phyloP scores from a whole-genome alignment of 2,888 invertebrate species.

The Xestoiulus laeticollis region DNA sequence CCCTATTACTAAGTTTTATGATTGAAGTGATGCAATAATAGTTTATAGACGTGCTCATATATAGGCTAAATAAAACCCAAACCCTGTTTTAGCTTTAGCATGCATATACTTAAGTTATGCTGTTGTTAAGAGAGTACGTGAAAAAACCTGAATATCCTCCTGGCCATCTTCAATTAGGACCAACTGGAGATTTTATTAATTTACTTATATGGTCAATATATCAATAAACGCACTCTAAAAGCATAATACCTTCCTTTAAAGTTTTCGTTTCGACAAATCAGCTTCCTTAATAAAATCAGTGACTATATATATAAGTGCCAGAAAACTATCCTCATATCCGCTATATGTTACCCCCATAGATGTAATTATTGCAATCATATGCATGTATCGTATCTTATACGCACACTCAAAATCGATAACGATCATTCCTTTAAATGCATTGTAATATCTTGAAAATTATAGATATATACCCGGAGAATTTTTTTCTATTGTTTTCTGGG shows the following conservation, averaged over 20 bases:
- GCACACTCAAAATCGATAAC: background rate
- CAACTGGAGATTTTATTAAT: background rate
- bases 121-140: background rate
- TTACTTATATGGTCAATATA: background rate
- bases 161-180: background rate
- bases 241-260: background rate
- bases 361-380: background rate
- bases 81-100: background rate
- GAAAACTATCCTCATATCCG: background rate
- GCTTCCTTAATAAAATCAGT: background rate
- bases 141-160: background rate
- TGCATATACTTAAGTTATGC: background rate
- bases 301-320: too few relatives aligned
- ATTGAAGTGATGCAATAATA: slow-evolving; percentile 37
- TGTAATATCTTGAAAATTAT: too few relatives aligned
- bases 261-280: background rate
- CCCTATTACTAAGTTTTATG: slow-evolving; percentile 23
- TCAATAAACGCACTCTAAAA: background rate
- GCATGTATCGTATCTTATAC: background rate
- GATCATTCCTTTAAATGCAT: background rate
- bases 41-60: slow-evolving; percentile 29
- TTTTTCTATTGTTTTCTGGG: too few relatives aligned
- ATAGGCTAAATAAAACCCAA: background rate
- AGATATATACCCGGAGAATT: too few relatives aligned
- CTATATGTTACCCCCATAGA: background rate